phyloP scores from a whole-genome alignment of 2,888 invertebrate genomes.

The Phytoseiulus persimilis region DNA sequence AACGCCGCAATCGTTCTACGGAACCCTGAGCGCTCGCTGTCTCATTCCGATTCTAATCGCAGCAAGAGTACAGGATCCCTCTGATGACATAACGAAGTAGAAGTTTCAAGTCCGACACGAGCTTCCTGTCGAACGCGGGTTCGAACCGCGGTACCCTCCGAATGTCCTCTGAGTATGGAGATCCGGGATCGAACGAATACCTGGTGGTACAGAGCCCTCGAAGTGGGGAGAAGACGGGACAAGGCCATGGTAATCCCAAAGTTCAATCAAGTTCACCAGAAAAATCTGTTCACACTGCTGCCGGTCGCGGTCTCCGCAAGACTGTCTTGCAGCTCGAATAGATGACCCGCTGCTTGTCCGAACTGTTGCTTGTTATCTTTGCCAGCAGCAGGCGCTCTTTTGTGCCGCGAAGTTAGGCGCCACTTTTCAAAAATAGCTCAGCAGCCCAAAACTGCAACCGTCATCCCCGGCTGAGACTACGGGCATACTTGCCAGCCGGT shows the following conservation, averaged over 20 bases:
- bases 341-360: slow-evolving; percentile 12
- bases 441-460: background rate
- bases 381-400: background rate
- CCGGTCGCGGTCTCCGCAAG: slow-evolving; percentile 34
- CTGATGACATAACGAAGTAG: background rate
- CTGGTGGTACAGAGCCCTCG: slow-evolving; percentile 9
- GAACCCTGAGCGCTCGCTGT: background rate
- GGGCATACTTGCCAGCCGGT: too few species aligned
- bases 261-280: slow-evolving; percentile 19
- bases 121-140: background rate
- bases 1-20: background rate
- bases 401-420: slow-evolving; percentile 35
- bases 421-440: background rate
- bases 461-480: background rate
- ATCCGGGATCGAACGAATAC: background rate
- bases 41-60: background rate
- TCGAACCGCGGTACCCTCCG: slow-evolving; percentile 32
- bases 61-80: background rate
- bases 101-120: background rate
- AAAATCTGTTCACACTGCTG: slow-evolving; percentile 18
- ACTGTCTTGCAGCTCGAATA: slow-evolving; percentile 10
- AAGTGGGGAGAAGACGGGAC: slow-evolving; percentile 24
- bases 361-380: slow-evolving; percentile 27
- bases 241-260: slow-evolving; percentile 19
- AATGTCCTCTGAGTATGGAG: background rate